phyloP scores from a whole-genome alignment of 2,113 vertebrate genomes.

The Aythya baeri region DNA sequence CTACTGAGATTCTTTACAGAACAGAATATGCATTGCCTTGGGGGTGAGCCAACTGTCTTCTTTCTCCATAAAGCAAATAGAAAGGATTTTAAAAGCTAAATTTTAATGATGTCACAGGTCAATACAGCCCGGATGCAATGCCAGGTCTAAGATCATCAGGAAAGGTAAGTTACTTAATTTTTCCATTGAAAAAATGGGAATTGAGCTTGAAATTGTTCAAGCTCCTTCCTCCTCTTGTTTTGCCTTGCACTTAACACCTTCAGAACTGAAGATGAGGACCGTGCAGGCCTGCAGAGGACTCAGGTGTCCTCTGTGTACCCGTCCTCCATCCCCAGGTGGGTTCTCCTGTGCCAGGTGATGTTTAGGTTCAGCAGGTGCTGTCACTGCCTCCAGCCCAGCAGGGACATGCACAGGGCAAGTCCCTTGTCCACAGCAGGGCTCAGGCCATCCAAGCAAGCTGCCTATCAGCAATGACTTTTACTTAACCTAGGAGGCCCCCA shows the following conservation, averaged over 20 bases:
- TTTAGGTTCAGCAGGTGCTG: neutral
- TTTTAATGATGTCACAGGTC: neutral
- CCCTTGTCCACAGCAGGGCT: neutral
- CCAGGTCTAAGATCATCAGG: neutral
- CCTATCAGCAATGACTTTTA: neutral
- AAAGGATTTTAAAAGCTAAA: neutral
- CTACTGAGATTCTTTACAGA: neutral
- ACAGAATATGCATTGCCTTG: neutral
- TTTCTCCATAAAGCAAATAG: neutral
- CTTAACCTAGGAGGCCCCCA: constrained; percentile 1
- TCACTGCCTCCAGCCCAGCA: neutral
- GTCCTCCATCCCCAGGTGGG: accelerated
- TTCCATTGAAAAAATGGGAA: neutral
- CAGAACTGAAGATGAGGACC: neutral
- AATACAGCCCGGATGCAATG: neutral
- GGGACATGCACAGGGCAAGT: neutral
- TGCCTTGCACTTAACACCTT: neutral
- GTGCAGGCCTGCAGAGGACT: accelerated
- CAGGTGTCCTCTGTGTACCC: accelerated
- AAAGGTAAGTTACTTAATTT: neutral
- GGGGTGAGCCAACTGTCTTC: neutral
- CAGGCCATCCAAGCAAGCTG: neutral
- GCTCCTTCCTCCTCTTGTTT: neutral
- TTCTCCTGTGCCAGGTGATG: neutral
- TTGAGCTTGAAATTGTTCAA: neutral